Evolutionary conservation across 2,113 vertebrate species (phyloP).

Genomic region (Melanotaenia duboulayi): DNA sequence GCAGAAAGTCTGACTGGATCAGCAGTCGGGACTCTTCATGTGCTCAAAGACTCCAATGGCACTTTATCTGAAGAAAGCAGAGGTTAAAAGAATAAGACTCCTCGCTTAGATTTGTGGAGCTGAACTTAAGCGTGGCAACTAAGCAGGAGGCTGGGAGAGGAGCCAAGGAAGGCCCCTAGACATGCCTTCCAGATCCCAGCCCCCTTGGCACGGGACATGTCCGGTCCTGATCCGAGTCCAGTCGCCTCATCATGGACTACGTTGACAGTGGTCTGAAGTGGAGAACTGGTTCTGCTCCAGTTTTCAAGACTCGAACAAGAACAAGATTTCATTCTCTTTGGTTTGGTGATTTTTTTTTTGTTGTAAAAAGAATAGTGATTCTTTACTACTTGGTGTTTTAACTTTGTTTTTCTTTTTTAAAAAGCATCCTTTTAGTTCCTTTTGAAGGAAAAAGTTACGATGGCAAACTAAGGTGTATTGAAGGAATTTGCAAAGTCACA

Average conservation of each 20-base stretch:
- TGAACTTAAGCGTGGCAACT: conserved; percentile 40
- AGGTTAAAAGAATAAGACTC: conserved; percentile 55
- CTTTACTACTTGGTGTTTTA: conserved; percentile 51
- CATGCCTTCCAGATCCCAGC: conserved; percentile 34
- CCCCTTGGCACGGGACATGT: conserved; percentile 24
- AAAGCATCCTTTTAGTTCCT: conserved; percentile 34
- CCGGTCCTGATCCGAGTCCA: conserved; percentile 42
- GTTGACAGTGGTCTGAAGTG: conserved; percentile 50
- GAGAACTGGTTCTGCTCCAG: conserved; percentile 59
- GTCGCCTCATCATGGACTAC: conserved; percentile 27
- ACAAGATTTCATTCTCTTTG: conserved; percentile 35
- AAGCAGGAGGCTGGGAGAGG: conserved; percentile 38
- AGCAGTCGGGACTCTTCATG: conserved; percentile 21
- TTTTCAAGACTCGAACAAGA: conserved; percentile 55
- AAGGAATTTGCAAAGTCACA: conserved; percentile 64
- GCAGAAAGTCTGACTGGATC: conserved; percentile 41
- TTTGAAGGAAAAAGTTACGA: conserved; percentile 35
- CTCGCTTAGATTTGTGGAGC: conserved; percentile 35
- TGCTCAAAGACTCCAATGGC: conserved; percentile 76
- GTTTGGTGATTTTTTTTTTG: conserved; percentile 54
- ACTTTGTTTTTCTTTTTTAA: conserved; percentile 54
- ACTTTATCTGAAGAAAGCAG: conserved; percentile 84
- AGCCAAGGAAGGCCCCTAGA: conserved; percentile 39
- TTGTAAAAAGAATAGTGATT: conserved; percentile 49
- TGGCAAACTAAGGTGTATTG: conserved; percentile 47